Conservation (phyloP, 2,113 vertebrate genomes). For the Oxyura jamaicensis region DNA sequence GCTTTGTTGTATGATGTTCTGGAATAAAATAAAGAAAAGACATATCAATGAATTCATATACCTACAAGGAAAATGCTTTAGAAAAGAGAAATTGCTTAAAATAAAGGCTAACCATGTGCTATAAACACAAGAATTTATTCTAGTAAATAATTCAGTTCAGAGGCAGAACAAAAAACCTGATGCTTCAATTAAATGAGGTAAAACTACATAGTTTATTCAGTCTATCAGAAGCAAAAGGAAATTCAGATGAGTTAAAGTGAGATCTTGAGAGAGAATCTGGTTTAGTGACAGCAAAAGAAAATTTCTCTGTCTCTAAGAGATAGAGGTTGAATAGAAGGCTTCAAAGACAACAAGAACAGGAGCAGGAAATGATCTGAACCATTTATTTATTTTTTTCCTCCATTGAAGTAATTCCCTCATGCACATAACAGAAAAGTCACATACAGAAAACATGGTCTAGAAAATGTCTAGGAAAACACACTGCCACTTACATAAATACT, state of each 20-base stretch:
- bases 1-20: neutral
- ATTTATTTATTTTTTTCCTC: neutral
- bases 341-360: neutral
- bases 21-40: neutral
- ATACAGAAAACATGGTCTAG: neutral
- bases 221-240: neutral
- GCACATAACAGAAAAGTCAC: neutral
- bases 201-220: neutral
- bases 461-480: neutral
- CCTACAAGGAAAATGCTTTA: neutral
- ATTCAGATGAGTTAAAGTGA: neutral
- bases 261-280: neutral
- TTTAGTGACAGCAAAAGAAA: neutral
- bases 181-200: neutral
- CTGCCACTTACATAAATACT: neutral
- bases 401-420: neutral
- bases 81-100: neutral
- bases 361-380: neutral
- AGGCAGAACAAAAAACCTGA: neutral
- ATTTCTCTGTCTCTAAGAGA: neutral
- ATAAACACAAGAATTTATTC: neutral
- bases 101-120: neutral
- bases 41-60: neutral
- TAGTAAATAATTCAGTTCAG: neutral
- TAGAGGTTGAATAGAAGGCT: neutral